Evolutionary conservation across 2,888 invertebrate species (phyloP), one percentile per base, ranked within the genome.

Genomic region (Brassicogethes aeneus): DNA sequence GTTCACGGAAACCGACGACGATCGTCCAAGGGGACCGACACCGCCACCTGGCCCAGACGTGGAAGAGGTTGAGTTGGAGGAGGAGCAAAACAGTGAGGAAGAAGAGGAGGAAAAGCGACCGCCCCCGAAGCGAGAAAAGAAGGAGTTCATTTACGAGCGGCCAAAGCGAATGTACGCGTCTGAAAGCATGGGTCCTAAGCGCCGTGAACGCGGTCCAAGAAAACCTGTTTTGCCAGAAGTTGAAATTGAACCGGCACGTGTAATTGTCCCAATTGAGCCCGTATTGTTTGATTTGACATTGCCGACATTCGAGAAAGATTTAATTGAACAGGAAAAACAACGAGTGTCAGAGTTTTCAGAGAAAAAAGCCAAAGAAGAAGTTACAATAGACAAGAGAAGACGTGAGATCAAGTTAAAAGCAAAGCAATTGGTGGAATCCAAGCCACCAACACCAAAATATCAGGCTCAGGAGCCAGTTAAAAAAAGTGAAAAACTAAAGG

Each of bases 1-100:
- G 49, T 66, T 67, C 53, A 57, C 60, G 41, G 64, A 62, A 54
- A 64, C 58, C 33, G 64, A 65, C 52, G 64, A 64, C 51, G 65
- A 66, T 47, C 81, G 82, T 0, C 48, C 53, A 34, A 44, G 49
- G 37, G 49, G 46, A n/a, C 44, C 48, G 3, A 46, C 53, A 17
- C 52, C 60, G 17, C 53, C 56, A 36, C 51, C 51, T 12, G 49
- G 47, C 47, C 50, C 52, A 15, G 52, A 52, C 33, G 42, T 40
- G 14, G 53, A 55, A 40, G 53, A 49, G 31, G 54, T 51, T 39
- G 53, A 53, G 37, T 53, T 55, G 39, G 54, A 57, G 39, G 52
- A 55, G 42, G 57, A 60, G 50, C 59, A 63, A 46, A 59, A 62
- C 48, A 56, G 59, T 38, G 55, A 60, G 41, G 57, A 59, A 38